Evolutionary conservation across 2,888 invertebrate genomes (phyloP).

Genomic region (Chalcosyrphus nemorum): DNA sequence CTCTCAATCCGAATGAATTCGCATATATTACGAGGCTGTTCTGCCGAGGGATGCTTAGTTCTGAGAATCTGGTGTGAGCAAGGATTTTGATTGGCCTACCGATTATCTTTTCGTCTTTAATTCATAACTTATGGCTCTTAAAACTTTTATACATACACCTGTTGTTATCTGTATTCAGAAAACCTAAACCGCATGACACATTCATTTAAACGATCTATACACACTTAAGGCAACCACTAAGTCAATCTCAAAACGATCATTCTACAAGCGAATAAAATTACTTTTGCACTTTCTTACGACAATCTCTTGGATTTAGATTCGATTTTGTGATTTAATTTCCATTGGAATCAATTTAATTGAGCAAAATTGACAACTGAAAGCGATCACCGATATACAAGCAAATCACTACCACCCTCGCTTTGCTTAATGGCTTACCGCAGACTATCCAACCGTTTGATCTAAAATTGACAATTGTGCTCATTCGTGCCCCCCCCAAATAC

Average conservation of each 20-base stretch:
- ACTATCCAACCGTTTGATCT: slow-evolving; percentile 70
- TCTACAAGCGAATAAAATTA: slow-evolving; percentile 11
- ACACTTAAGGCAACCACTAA: too few species aligned
- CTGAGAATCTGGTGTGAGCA: too few species aligned
- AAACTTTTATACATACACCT: too few species aligned
- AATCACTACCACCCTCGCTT: slow-evolving; percentile 57
- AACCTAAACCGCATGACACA: too few species aligned
- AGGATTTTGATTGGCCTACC: too few species aligned
- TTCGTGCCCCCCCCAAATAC: slow-evolving; percentile 33
- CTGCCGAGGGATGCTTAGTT: too few species aligned
- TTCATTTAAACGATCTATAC: too few species aligned
- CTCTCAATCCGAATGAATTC: too few species aligned
- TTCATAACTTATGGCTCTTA: too few species aligned
- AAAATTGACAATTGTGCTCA: slow-evolving; percentile 68
- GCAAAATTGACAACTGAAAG: slow-evolving; percentile 63
- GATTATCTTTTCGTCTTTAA: too few species aligned
- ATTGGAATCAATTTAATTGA: slow-evolving; percentile 67
- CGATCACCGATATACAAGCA: slow-evolving; percentile 32
- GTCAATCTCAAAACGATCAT: neutral
- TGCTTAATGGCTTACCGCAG: slow-evolving; percentile 69
- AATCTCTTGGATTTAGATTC: slow-evolving; percentile 24
- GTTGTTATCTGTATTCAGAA: too few species aligned
- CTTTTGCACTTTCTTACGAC: slow-evolving; percentile 21
- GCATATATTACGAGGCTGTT: too few species aligned
- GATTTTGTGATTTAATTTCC: slow-evolving; percentile 51